Evolutionary conservation across 2,797 vertebrate species (phyloP).

Genomic region (Lateolabrax maculatus): DNA sequence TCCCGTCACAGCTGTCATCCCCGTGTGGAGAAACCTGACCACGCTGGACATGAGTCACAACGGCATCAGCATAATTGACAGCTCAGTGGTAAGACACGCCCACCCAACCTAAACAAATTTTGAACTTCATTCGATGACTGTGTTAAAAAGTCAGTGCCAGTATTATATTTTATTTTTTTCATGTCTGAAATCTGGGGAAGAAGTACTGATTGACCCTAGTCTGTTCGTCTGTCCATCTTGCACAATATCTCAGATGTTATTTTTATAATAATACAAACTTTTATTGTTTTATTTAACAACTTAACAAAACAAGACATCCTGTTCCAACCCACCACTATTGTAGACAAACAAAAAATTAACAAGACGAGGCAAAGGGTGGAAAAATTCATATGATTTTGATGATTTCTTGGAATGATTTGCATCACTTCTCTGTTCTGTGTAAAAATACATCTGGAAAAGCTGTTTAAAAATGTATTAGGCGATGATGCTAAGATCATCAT

Average conservation of each 20-base stretch:
- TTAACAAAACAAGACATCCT: background rate
- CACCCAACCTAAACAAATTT: background rate
- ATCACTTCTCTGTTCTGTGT: background rate
- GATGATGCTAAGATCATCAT: background rate
- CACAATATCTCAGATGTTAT: background rate
- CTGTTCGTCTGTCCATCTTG: background rate
- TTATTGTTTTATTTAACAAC: background rate
- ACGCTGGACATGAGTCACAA: constrained; percentile 98
- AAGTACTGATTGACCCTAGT: background rate
- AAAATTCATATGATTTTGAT: background rate
- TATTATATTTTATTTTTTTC: background rate
- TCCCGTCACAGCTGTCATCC: constrained; percentile 93
- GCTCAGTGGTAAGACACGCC: constrained; percentile 85
- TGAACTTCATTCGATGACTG: background rate
- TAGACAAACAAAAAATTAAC: background rate
- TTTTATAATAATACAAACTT: background rate
- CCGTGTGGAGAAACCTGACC: constrained; percentile 93
- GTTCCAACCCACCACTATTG: background rate
- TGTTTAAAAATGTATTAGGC: background rate
- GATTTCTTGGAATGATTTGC: background rate
- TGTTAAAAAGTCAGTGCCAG: background rate
- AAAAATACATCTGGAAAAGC: background rate
- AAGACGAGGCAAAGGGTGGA: background rate
- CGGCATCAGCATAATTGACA: constrained; percentile 89
- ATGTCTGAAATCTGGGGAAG: background rate